Percentiles rank a stretch among this genome's conserved stretches.
These are phyloP conservation scores for Pollimyrus isidori DNA, from an alignment of 2,113 vertebrate species.

Conservation along the genomic window DNA sequence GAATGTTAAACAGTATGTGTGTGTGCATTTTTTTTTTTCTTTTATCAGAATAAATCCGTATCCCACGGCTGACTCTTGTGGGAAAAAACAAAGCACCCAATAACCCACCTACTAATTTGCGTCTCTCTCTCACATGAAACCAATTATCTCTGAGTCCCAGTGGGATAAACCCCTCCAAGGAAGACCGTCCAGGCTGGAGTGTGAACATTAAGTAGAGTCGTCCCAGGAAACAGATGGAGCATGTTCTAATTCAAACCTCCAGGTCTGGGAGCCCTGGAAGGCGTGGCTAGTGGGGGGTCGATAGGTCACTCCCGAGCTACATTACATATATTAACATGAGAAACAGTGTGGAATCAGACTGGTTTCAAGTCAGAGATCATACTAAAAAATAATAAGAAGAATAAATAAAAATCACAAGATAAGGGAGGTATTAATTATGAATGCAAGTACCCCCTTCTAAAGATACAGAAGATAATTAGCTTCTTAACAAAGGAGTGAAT, in stretches of 20 bases:
- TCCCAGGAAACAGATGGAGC: background rate
- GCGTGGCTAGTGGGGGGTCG: background rate
- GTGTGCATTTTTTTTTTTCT: background rate
- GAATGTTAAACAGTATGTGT: background rate
- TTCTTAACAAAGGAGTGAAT: slow-evolving; percentile 2
- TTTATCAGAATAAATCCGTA: background rate
- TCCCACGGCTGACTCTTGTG: background rate
- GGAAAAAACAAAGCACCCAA: background rate
- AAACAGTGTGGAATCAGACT: background rate
- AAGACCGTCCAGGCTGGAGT: background rate
- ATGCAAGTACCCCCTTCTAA: background rate
- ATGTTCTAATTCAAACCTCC: background rate
- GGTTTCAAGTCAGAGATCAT: background rate
- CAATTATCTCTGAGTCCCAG: slow-evolving; percentile 1
- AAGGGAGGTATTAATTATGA: background rate
- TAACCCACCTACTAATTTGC: background rate
- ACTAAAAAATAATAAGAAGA: background rate
- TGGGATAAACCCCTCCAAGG: background rate
- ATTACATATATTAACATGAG: background rate
- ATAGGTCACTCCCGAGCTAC: background rate
- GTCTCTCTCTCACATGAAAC: slow-evolving; percentile 6
- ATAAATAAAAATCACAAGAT: background rate
- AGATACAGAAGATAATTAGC: slow-evolving; percentile 3
- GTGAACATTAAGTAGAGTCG: background rate
- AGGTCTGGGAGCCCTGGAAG: background rate